These are phyloP conservation scores for Drosophila guanche DNA, from an alignment of 1,140 invertebrate species.

Conservation along the genomic window DNA sequence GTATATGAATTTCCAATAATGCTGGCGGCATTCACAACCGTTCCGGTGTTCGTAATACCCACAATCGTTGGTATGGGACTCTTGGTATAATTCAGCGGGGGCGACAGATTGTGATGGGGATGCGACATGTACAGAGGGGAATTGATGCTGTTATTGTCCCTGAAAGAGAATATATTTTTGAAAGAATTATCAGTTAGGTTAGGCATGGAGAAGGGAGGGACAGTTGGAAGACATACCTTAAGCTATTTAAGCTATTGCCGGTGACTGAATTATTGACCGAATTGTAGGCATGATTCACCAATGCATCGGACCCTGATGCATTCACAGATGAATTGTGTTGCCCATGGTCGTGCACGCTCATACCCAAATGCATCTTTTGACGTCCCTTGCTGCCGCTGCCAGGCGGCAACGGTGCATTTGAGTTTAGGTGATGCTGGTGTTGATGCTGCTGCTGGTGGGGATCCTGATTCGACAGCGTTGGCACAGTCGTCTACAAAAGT, in stretches of 20 bases:
- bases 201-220: background rate
- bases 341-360: slow-evolving; percentile 44
- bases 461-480: slow-evolving; percentile 73
- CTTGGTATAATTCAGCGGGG: slow-evolving; percentile 77
- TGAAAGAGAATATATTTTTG: slow-evolving; percentile 8
- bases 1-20: slow-evolving; percentile 58
- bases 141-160: slow-evolving; percentile 73
- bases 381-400: slow-evolving; percentile 72
- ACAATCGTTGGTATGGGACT: slow-evolving; percentile 78
- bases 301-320: slow-evolving; percentile 27
- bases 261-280: slow-evolving; percentile 63
- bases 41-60: slow-evolving; percentile 71
- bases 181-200: background rate
- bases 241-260: slow-evolving; percentile 65
- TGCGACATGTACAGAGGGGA: slow-evolving; percentile 81
- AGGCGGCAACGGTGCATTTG: slow-evolving; percentile 85
- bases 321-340: slow-evolving; percentile 39
- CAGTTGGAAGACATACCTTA: slow-evolving; percentile 51
- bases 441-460: slow-evolving; percentile 51
- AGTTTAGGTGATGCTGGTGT: slow-evolving; percentile 75
- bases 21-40: too few species aligned
- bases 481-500: slow-evolving; percentile 60
- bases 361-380: slow-evolving; percentile 67
- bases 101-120: slow-evolving; percentile 73
- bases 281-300: slow-evolving; percentile 70